Evolutionary conservation across 2,888 invertebrate species (phyloP), one percentile per base, ranked within the genome.

Genomic region (Cataglyphis rosenhaueri): DNA sequence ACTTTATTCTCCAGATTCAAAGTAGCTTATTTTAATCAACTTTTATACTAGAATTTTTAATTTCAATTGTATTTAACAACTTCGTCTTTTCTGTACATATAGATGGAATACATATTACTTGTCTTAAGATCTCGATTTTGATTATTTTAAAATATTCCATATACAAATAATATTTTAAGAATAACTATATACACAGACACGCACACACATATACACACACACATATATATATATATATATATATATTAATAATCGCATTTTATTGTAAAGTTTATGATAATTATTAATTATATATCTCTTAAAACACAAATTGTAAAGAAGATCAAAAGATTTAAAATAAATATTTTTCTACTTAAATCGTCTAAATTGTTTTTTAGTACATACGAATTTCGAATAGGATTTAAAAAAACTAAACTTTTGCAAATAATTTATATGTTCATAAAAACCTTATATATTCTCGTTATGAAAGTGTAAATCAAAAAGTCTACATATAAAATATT

Each of bases 401-500:
- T 57, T 38, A 25, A 1, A 41, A 48, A 48, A 48, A 44, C 4
- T 29, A 41, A 61, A 41, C 38, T 61, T 4, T 73, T 61, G 5
- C 73, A 73, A 73, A 29, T 61, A 8, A 59, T 71, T 55, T 5
- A 38, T n/a, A 15, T 71, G 18, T 38, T 55, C 15, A 52, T 10
- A 48, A 8, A 8, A 3, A 35, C 38, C 3, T 38, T 55, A 48
- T 48, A 44, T 44, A 70, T 9, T 35, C 2, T 21, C 15, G 15
- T 38, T 57, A 25, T 32, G n/a, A 61, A 61, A 61, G 18, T 32
- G 12, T 6, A 61, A 61, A 61, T 61, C 32, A 61, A 61, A 32
- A 15, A 29, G 32, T 29, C 2, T 15, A 61, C 8, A 18, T 18
- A 61, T 32, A 61, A 18, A 61, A 57, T 21, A 21, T 57, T 57